Percentiles rank a stretch among this genome's conserved stretches.
phyloP scores from a whole-genome alignment of 2,888 invertebrate species.

The Amblyteles armatorius region DNA sequence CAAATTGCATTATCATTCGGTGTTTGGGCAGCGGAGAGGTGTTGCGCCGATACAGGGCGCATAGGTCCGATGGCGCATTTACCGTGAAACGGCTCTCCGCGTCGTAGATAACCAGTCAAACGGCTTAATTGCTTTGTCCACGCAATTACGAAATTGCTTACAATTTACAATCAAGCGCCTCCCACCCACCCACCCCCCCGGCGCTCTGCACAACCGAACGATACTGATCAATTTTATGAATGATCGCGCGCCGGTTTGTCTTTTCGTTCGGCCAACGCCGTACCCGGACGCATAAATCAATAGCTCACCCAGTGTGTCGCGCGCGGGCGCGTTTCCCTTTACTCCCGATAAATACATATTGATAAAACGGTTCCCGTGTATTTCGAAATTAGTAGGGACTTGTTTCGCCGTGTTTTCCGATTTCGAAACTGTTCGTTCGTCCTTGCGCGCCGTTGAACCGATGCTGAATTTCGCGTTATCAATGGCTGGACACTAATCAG shows the following conservation, averaged over 20 bases:
- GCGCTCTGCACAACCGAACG: neutral
- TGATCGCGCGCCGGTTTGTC: conserved; percentile 72
- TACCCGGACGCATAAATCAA: conserved; percentile 69
- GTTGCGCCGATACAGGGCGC: conserved; percentile 73
- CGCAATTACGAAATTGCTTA: conserved; percentile 83
- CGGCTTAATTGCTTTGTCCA: conserved; percentile 82
- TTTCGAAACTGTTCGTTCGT: conserved; percentile 64
- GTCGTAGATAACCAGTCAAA: conserved; percentile 77
- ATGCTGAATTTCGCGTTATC: neutral
- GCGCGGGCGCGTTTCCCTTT: conserved; percentile 45
- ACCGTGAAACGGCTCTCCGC: conserved; percentile 71
- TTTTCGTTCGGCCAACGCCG: conserved; percentile 63
- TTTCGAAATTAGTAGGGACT: conserved; percentile 66
- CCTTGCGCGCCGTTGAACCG: neutral
- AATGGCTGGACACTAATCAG: conserved; percentile 57
- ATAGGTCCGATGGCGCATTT: conserved; percentile 72
- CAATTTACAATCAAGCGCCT: conserved; percentile 80
- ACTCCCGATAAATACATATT: conserved; percentile 65
- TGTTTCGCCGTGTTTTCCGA: conserved; percentile 42
- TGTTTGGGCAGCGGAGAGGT: conserved; percentile 71
- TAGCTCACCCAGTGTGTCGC: conserved; percentile 38
- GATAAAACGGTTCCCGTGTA: conserved; percentile 62
- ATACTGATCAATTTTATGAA: conserved; percentile 78
- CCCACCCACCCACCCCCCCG: neutral
- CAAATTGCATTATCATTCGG: conserved; percentile 79